These are phyloP conservation scores for Trochalopteron elliotii DNA, from an alignment of 2,113 vertebrate genomes.

Conservation along the genomic window DNA sequence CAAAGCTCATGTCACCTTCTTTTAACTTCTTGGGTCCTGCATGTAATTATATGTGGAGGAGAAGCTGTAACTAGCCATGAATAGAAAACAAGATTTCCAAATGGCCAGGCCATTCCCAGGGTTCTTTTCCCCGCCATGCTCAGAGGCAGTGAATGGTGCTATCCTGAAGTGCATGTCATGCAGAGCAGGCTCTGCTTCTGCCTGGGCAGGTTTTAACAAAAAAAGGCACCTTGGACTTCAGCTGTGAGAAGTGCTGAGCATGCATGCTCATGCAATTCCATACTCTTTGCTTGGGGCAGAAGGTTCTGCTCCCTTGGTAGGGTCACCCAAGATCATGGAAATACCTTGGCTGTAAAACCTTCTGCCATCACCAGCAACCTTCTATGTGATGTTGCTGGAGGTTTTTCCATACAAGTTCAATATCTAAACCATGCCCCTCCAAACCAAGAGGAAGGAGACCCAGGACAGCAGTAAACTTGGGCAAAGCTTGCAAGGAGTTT, in stretches of 20 bases:
- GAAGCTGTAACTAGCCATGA: background rate
- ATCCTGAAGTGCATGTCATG: fast-evolving
- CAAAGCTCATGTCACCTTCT: background rate
- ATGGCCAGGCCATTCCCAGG: background rate
- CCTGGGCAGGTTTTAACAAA: background rate
- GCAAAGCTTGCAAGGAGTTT: background rate
- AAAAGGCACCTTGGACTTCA: background rate
- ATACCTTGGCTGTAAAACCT: background rate
- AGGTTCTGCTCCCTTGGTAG: background rate
- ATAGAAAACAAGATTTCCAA: background rate
- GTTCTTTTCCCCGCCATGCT: background rate
- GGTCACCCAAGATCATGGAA: background rate
- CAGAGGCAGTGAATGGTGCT: background rate
- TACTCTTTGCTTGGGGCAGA: background rate
- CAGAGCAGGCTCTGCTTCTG: background rate
- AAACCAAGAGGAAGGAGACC: background rate
- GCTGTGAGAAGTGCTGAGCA: background rate
- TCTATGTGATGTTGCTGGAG: background rate
- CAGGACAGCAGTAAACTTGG: background rate
- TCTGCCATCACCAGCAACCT: background rate
- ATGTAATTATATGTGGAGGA: fast-evolving
- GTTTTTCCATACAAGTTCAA: background rate
- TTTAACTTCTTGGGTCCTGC: background rate
- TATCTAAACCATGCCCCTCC: background rate
- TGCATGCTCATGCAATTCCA: background rate